Base-by-base conservation (phyloP, 2,113 vertebrate species). In the Rhadina sibilatrix region DNA sequence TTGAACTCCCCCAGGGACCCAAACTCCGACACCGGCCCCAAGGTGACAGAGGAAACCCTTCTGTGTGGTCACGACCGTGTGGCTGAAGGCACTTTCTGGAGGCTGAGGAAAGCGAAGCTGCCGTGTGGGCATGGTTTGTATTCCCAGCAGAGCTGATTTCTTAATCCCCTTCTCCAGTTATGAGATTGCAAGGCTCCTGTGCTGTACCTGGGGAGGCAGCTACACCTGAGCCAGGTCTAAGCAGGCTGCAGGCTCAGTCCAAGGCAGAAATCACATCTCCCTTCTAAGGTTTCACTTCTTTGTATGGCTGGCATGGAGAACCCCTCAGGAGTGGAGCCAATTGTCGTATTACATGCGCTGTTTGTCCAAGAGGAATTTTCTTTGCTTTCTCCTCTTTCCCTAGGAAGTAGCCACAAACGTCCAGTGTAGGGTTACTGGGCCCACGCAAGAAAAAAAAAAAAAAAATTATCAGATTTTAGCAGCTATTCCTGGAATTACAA, bases 331-430 rank as follows among this genome's bases (percentile, higher is more conserved):
- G 70, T 1, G 87, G 74, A 85, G 95, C 96, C 95, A 93, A 74
- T 90, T 22, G 78, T 59, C 80, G 31, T 86, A 95, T 95, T 95
- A 83, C 94, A 47, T 88, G 85, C 11, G 79, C 90, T 70, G n/a
- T 61, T 97, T 80, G 89, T 80, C 8, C 21, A 53, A 20, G 64
- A 91, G 71, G 84, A 94, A 95, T 96, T 96, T 85, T 83, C 94
- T 96, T 79, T 97, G 77, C 91, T 96, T 91, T 97, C 94, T 97
- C 96, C 78, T 80, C 63, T 96, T 96, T 96, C 95, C 70, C 87
- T 94, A 96, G 95, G 96, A 96, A 96, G 87, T 95, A n/a, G 84
- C 50, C 90, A 83, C 87, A 96, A 96, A 91, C 0, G 70, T 91
- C 93, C 91, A 93, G 93, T 66, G 78, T 97, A 86, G 42, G 47